Conservation (phyloP, 1,140 invertebrate genomes). For the Zophobas atratus region DNA sequence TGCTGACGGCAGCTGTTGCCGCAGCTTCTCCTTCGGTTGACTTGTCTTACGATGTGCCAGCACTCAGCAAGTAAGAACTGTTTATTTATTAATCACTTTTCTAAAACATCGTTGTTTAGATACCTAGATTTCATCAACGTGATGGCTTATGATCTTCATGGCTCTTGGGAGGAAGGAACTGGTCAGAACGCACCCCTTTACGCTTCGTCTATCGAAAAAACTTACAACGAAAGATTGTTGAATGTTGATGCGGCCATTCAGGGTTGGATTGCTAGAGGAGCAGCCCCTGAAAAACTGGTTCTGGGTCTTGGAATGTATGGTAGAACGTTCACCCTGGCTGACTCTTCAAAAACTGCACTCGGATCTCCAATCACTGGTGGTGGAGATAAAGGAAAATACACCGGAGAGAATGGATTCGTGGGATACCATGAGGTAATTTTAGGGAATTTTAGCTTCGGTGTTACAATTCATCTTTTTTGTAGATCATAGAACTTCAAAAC, state of each 20-base stretch:
- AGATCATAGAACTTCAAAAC: background rate
- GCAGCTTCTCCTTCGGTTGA: conserved; percentile 66
- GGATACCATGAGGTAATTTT: conserved; percentile 75
- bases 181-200: conserved; percentile 87
- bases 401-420: conserved; percentile 77
- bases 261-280: conserved; percentile 66
- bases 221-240: background rate
- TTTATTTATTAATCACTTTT: background rate
- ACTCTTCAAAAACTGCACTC: conserved; percentile 68
- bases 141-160: conserved; percentile 90
- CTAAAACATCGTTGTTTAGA: background rate
- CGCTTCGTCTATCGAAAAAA: conserved; percentile 78
- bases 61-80: conserved; percentile 84
- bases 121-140: conserved; percentile 84
- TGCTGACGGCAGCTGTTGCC: conserved; percentile 60
- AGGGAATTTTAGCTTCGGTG: background rate
- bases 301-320: conserved; percentile 59
- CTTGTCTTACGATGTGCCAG: conserved; percentile 90
- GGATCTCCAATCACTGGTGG: conserved; percentile 69
- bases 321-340: conserved; percentile 70
- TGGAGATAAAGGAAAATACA: conserved; percentile 79
- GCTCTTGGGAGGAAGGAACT: conserved; percentile 85
- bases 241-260: conserved; percentile 60
- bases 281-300: conserved; percentile 75
- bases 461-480: background rate